These are phyloP conservation scores for Gymnogyps californianus DNA, from an alignment of 2,113 vertebrate genomes.

Conservation along the genomic window DNA sequence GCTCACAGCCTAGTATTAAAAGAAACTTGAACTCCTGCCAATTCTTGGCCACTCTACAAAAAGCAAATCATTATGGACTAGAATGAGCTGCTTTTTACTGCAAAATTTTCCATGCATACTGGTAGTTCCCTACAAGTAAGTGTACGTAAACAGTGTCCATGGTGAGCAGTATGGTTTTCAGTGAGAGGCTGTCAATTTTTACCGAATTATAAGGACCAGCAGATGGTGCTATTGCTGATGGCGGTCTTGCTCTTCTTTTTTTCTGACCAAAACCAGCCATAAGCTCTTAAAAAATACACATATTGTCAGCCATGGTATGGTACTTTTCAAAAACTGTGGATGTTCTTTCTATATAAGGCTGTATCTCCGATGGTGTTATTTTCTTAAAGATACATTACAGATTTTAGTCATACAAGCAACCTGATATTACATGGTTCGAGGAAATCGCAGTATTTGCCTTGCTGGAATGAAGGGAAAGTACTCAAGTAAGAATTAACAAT, in stretches of 20 bases:
- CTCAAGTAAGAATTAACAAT: neutral
- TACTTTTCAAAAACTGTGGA: neutral
- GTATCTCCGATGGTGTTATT: neutral
- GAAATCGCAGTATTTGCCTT: neutral
- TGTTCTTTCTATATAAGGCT: neutral
- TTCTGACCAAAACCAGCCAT: neutral
- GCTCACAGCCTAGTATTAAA: neutral
- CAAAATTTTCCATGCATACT: neutral
- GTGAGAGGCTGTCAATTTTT: neutral
- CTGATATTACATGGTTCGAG: neutral
- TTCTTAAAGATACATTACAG: neutral
- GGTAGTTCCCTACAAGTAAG: neutral
- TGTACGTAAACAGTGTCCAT: neutral
- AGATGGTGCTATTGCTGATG: slow-evolving; percentile 5
- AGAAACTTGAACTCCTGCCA: neutral
- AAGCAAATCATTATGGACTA: neutral
- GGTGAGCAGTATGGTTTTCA: neutral
- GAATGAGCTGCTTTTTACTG: neutral
- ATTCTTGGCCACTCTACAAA: neutral
- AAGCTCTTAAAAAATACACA: neutral
- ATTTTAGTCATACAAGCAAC: neutral
- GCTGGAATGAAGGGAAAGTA: neutral
- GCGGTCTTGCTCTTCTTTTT: neutral
- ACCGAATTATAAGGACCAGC: neutral
- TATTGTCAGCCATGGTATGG: neutral